Base-by-base conservation (phyloP, 2,113 vertebrate species). In the Myiopsitta monachus region DNA sequence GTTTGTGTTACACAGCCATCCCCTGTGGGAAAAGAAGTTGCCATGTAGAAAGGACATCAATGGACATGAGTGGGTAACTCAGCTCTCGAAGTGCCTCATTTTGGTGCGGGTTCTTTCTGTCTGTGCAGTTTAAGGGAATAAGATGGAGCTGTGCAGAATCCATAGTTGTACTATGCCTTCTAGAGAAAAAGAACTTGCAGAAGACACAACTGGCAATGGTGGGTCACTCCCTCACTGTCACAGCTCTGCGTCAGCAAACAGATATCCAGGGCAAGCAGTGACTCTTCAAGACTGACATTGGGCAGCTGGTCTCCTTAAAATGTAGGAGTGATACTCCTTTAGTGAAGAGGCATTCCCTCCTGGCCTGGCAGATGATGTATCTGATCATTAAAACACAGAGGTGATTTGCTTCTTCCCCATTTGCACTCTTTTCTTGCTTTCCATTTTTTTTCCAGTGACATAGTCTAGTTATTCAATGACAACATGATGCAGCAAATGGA, bases 71-170 rank as follows among this genome's bases (percentile, higher is more conserved):
- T 28, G 28, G 19, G 46, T 68, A 73, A 68, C 39, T 51, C 4
- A 0, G 57, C 33, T 73, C 10, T 5, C 7, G 23, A 46, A 8
- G 23, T 55, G 51, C 10, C 0, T 0, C 7, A 0, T 55, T 85
- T 66, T 64, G 54, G 19, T 52, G n/a, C 10, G 9, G 41, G 39
- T 9, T 66, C 22, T 73, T 73, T 59, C 66, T n/a, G 11, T 41
- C 57, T 69, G 6, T 73, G 41, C 30, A n/a, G 0, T 70, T 77
- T 41, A 24, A n/a, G 17, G 59, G 63, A 87, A 36, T 74, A 74
- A 83, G 38, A 44, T 67, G 41, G 74, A 93, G 28, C 51, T 81
- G 27, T 74, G 55, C 33, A 80, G 63, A 85, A 76, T 44, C 73
- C n/a, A 4, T 31, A 39, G 68, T 28, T 67, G 46, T 26, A 14